Conservation (phyloP, 2,113 vertebrate genomes). For the Axis porcinus region DNA sequence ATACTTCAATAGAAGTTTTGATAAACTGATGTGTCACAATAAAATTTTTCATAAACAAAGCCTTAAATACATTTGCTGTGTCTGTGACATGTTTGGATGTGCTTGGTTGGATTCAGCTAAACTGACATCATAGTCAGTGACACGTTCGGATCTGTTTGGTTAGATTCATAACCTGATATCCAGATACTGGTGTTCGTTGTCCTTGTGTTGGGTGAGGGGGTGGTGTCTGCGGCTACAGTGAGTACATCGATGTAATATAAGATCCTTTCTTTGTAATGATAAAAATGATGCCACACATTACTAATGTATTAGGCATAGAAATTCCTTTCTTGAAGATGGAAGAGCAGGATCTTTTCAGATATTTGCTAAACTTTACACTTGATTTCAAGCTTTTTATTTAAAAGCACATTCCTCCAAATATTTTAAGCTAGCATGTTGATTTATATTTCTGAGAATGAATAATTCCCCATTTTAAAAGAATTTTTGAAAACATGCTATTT, state of each 20-base stretch:
- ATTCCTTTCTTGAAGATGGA: not conserved
- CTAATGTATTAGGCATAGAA: not conserved
- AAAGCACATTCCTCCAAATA: not conserved
- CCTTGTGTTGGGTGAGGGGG: fast-evolving
- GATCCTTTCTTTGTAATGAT: not conserved
- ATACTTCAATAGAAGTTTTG: not conserved
- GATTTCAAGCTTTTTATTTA: not conserved
- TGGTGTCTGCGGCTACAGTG: not conserved
- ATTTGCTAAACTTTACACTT: not conserved
- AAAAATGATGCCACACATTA: not conserved
- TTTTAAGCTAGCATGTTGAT: not conserved
- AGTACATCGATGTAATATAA: not conserved
- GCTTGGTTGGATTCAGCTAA: not conserved
- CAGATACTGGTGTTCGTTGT: fast-evolving
- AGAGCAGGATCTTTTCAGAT: not conserved
- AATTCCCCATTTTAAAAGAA: not conserved
- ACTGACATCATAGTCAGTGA: not conserved
- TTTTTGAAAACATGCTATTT: not conserved
- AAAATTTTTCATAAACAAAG: not conserved
- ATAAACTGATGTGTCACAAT: not conserved
- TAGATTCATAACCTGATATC: not conserved
- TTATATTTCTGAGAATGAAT: not conserved
- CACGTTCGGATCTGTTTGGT: not conserved
- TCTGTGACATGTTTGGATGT: not conserved
- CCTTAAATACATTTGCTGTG: not conserved